Percentiles rank a stretch among this genome's conserved stretches.
These are phyloP conservation scores for Coregonus suidteri DNA, from an alignment of 2,797 vertebrate species.

Conservation along the genomic window DNA sequence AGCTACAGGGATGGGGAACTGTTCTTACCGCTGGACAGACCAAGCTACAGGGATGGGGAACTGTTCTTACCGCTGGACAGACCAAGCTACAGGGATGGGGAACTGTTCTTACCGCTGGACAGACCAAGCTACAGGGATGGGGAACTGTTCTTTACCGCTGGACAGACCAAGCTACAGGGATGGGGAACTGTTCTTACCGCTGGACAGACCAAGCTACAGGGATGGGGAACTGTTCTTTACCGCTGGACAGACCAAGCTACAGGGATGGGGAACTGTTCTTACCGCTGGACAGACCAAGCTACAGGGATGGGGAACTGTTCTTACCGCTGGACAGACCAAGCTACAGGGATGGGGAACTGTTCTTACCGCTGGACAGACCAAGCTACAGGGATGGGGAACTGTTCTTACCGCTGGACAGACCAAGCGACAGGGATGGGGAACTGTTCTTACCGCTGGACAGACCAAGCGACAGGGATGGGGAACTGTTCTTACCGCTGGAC, in stretches of 20 bases:
- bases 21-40: conserved; percentile 19
- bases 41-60: not conserved
- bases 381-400: not conserved
- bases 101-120: conserved; percentile 63
- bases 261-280: conserved; percentile 82
- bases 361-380: conserved; percentile 1
- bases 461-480: conserved; percentile 86
- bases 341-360: conserved; percentile 76
- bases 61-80: conserved; percentile 87
- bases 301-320: not conserved
- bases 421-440: conserved; percentile 91
- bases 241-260: conserved; percentile 93
- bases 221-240: conserved; percentile 63
- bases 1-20: conserved; percentile 77
- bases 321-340: conserved; percentile 94
- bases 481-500: too few relatives aligned
- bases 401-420: conserved; percentile 89
- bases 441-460: too few relatives aligned
- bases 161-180: conserved; percentile 85
- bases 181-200: conserved; percentile 64
- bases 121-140: not conserved
- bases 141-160: conserved; percentile 81
- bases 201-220: not conserved
- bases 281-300: not conserved
- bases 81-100: conserved; percentile 90